Evolutionary conservation across 1,140 invertebrate species (phyloP), one percentile per base, ranked within the genome.

Genomic region (Zaprionus vittiger): DNA sequence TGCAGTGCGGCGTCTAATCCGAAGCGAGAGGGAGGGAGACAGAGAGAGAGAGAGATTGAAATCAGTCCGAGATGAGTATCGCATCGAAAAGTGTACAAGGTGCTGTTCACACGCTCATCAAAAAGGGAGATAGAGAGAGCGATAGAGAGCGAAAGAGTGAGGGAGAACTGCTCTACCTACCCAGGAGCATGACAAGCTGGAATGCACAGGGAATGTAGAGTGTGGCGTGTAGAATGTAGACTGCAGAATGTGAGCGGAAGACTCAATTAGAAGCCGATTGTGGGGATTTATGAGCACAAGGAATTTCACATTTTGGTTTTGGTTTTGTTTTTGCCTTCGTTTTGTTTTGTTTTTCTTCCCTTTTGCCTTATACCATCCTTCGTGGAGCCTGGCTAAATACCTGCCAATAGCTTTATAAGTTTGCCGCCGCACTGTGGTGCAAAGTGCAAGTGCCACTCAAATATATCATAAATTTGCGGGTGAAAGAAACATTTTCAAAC

Each of bases 71-170:
- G 80, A 83, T 87, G 84, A 65, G 52, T 78, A 83, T 87, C 82
- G 66, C 55, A 55, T 31, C 72, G 83, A 69, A 77, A 72, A 74
- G 41, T 49, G 67, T 59, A 86, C 83, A 86, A 86, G 83, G 83
- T 89, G 84, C 82, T 89, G 72, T 89, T 89, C 84, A 89, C 84
- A 89, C 84, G 84, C 85, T 89, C 76, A 64, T 89, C 79, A 84
- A 84, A 74, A 68, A 26, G 64, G 14, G 11, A 69, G 69, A 63
- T 71, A 77, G 12, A 68, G 73, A 62, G 79, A 77, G 68, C 66
- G 73, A 37, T 28, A 59, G 31, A 34, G 62, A 38, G 41, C 49
- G 20, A 68, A 67, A 59, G 72, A 77, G 80, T 72, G 47, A 17
- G 47, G 3, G 47, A 47, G 69, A 82, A 67, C 57, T 56, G 54